Evolutionary conservation across 2,797 vertebrate species (phyloP), one percentile per base, ranked within the genome.

Genomic region (Fundulus diaphanus): DNA sequence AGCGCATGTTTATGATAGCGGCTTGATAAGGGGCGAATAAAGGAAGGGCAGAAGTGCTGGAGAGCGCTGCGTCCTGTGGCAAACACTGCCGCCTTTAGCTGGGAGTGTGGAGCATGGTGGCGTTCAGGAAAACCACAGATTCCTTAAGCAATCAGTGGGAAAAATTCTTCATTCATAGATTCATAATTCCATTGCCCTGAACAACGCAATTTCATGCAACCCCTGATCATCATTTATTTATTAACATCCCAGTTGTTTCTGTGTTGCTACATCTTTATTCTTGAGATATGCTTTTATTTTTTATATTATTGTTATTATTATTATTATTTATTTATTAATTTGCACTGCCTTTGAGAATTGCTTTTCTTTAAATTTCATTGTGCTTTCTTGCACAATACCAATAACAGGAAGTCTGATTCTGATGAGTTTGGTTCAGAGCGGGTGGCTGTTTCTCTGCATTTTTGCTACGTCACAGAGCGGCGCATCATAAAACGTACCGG

Each of bases 1-100:
- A 59, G 79, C 59, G 46, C 70, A 49, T 65, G 70, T 87, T 86
- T 87, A 71, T 42, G 82, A 83, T 86, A 49, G 24, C 0, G 63
- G 27, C 56, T 71, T 59, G 89, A 91, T 89, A 85, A 11, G 68
- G 80, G 72, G 70, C 1, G 40, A 46, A 68, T 49, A 73, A 78
- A 73, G 76, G 72, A 75, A 76, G 68, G 5, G 56, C 65, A 67
- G 79, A 80, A 63, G 74, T 18, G 16, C 85, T 51, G 70, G 68
- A 57, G 56, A 80, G 69, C 56, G 22, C 27, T 61, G 31, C 71
- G 29, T 48, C 42, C 31, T 57, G 59, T 27, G 68, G n/a, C 20
- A 35, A 61, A 48, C 56, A 33, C 37, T 35, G 44, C 49, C 33
- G 56, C 13, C 61, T 70, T 70, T 15, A 68, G 57, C 31, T 73